Evolutionary conservation across 2,888 invertebrate species (phyloP).

Genomic region (Herminia tarsipennalis): DNA sequence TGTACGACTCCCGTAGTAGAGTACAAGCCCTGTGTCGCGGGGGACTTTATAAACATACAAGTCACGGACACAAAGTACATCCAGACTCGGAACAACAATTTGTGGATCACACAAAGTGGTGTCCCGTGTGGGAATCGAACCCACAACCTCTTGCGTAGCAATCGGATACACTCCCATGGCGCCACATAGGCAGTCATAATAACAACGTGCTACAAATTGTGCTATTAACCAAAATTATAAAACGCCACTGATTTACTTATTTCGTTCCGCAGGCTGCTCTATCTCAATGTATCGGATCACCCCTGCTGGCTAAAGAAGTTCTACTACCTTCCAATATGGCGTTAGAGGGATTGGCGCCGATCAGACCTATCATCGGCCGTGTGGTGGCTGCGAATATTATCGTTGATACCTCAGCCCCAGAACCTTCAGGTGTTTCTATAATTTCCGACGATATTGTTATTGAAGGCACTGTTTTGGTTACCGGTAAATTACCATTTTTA

Average conservation of each 20-base stretch:
- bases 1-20: too few relatives aligned
- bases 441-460: constrained; percentile 51
- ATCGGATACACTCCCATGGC: too few relatives aligned
- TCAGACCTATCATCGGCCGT: constrained; percentile 18
- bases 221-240: background rate
- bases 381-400: constrained; percentile 33
- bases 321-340: constrained; percentile 8
- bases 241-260: background rate
- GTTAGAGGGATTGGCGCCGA: constrained; percentile 2
- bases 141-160: too few relatives aligned
- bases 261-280: constrained; percentile 19
- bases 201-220: too few relatives aligned
- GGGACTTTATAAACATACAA: too few relatives aligned
- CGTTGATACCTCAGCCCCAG: constrained; percentile 34
- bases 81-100: too few relatives aligned
- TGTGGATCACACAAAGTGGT: too few relatives aligned
- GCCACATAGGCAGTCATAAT: too few relatives aligned
- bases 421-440: constrained; percentile 32
- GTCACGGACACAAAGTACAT: too few relatives aligned
- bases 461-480: constrained; percentile 49
- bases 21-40: too few relatives aligned
- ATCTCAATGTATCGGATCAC: constrained; percentile 27
- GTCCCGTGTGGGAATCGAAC: too few relatives aligned
- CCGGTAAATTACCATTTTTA: constrained; percentile 51
- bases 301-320: constrained; percentile 1